phyloP scores from a whole-genome alignment of 1,140 invertebrate genomes.

The Akabosia matsudoensis region DNA sequence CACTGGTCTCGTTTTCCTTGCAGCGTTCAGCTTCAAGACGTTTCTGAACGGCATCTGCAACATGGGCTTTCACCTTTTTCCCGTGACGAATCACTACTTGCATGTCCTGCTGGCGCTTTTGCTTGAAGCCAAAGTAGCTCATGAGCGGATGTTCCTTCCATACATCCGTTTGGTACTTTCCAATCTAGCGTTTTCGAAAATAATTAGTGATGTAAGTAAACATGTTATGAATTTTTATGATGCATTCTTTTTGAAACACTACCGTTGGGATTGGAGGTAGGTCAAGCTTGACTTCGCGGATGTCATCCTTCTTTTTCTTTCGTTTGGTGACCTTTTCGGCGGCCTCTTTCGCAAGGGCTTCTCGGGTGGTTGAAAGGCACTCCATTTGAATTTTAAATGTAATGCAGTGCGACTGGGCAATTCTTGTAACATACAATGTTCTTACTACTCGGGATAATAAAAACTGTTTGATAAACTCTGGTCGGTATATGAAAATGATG shows the following conservation, averaged over 20 bases:
- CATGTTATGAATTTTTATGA: background rate
- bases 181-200: no score
- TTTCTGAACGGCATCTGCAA: slow-evolving; percentile 21
- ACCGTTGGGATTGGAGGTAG: slow-evolving; percentile 5
- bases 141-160: slow-evolving; percentile 35
- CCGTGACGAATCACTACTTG: slow-evolving; percentile 35
- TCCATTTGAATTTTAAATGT: no score
- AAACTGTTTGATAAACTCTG: no score
- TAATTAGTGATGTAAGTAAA: background rate
- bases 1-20: slow-evolving; percentile 1
- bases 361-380: background rate
- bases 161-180: background rate
- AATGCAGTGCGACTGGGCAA: no score
- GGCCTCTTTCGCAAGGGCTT: background rate
- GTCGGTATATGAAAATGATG: no score
- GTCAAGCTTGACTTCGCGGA: background rate
- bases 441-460: no score
- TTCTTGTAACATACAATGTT: no score
- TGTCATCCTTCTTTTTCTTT: background rate
- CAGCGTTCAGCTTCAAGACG: background rate
- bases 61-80: slow-evolving; percentile 21
- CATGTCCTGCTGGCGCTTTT: slow-evolving; percentile 26
- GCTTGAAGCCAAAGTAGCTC: slow-evolving; percentile 14
- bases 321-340: background rate
- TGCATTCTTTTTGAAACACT: background rate